Evolutionary conservation across 2,113 vertebrate species (phyloP), one percentile per base, ranked within the genome.

Genomic region (Labeo catla): DNA sequence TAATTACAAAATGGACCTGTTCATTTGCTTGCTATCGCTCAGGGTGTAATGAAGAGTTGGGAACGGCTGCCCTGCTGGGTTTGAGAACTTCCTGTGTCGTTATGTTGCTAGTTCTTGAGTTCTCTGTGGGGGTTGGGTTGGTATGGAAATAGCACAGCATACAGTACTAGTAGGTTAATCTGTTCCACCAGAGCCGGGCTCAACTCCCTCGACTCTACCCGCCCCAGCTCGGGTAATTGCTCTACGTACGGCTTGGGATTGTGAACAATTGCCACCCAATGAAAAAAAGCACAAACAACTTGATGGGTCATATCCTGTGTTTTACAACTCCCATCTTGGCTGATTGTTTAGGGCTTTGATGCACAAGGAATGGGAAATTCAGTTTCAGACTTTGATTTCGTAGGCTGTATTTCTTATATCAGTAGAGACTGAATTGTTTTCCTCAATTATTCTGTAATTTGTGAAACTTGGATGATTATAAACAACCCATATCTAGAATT

Each of bases 1-100:
- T 93, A 90, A 92, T 93, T 90, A 86, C 86, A 93, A 90, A 93
- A 92, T 28, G 59, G 84, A 89, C 89, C 87, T 89, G 81, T 90
- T 91, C 74, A 79, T 83, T 82, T 43, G 49, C 45, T 15, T 76
- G 57, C 52, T 81, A 80, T 54, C 76, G 79, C 68, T 28, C 85
- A 76, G 86, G 86, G 85, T 83, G 87, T 93, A 90, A 89, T 89
- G 89, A 86, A 83, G 59, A 89, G 87, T 86, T 88, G 87, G 89
- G 86, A 86, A 89, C 61, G 88, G 68, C 57, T 34, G 34, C 5
- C 74, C 73, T 86, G 87, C 79, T 82, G 91, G 54, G 13, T 83
- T 65, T 83, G 65, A 70, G 28, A 59, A 28, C 61, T 78, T 81
- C 81, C 65, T 72, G 74, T 81, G 81, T 86, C 81, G 6, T 61